Percentiles rank a stretch among this genome's conserved stretches.
phyloP scores from a whole-genome alignment of 2,797 vertebrate genomes.

The Halcyon badia region DNA sequence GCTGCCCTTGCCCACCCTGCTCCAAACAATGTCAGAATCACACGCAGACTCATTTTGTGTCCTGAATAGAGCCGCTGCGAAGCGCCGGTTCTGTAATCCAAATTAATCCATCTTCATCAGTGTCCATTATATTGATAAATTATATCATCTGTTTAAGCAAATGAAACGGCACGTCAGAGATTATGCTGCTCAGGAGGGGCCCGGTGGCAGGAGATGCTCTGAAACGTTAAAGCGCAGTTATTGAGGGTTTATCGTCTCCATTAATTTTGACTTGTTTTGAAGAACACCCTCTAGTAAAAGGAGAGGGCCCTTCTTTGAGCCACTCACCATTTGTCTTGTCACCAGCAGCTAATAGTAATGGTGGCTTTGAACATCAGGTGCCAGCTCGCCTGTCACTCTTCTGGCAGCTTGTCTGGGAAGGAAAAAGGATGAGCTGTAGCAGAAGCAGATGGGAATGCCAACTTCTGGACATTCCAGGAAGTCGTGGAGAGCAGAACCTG shows the following conservation, averaged over 20 bases:
- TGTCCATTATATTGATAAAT: constrained; percentile 82
- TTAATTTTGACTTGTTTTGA: not conserved
- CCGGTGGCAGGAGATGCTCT: constrained; percentile 29
- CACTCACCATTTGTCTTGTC: not conserved
- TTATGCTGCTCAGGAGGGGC: constrained; percentile 51
- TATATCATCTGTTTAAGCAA: constrained; percentile 77
- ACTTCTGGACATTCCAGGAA: not conserved
- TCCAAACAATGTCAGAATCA: constrained; percentile 19
- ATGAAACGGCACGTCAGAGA: constrained; percentile 68
- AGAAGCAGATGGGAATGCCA: not conserved
- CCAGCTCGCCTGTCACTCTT: not conserved
- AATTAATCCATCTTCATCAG: constrained; percentile 81
- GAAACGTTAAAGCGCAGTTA: not conserved
- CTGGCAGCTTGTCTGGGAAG: not conserved
- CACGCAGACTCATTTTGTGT: constrained; percentile 28
- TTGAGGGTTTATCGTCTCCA: constrained; percentile 7
- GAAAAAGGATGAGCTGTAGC: not conserved
- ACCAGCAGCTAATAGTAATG: not conserved
- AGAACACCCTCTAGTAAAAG: not conserved
- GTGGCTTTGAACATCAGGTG: not conserved
- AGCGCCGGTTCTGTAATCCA: constrained; percentile 76
- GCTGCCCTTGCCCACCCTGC: constrained; percentile 2
- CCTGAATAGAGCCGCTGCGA: constrained; percentile 29
- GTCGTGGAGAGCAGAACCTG: not conserved
- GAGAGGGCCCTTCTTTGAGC: not conserved